Evolutionary conservation across 2,113 vertebrate species (phyloP).

Genomic region (Sapayoa aenigma): DNA sequence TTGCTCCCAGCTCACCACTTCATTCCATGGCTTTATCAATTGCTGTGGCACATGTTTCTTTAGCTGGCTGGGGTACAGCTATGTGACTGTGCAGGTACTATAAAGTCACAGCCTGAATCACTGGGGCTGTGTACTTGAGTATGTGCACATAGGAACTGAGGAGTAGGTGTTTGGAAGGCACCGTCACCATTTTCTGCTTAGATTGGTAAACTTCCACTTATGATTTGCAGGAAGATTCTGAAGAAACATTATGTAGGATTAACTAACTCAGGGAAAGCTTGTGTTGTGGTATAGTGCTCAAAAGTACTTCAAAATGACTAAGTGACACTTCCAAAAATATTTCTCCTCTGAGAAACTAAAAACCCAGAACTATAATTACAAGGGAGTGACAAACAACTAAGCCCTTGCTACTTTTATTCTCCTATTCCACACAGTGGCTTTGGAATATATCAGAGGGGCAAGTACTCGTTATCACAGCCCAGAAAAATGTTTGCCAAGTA

Average conservation of each 20-base stretch:
- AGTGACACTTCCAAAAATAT: constrained; percentile 25
- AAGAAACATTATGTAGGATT: background rate
- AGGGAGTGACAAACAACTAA: background rate
- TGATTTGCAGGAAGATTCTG: background rate
- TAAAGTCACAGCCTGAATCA: background rate
- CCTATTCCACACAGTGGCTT: background rate
- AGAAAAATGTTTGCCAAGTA: background rate
- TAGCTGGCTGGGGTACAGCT: background rate
- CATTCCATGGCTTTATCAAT: rapidly evolving
- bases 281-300: background rate
- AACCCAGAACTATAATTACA: background rate
- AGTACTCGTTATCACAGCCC: background rate
- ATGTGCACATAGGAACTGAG: background rate
- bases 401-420: background rate
- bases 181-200: rapidly evolving
- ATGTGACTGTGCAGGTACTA: rapidly evolving
- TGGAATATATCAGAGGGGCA: background rate
- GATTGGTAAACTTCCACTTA: background rate
- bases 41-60: rapidly evolving
- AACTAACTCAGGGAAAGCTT: background rate
- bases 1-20: background rate
- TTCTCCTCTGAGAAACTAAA: background rate
- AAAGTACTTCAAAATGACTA: constrained; percentile 23
- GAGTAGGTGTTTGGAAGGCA: background rate
- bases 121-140: background rate